These are phyloP conservation scores for Calliphora vomitoria DNA, from an alignment of 2,888 invertebrate genomes.

Conservation along the genomic window DNA sequence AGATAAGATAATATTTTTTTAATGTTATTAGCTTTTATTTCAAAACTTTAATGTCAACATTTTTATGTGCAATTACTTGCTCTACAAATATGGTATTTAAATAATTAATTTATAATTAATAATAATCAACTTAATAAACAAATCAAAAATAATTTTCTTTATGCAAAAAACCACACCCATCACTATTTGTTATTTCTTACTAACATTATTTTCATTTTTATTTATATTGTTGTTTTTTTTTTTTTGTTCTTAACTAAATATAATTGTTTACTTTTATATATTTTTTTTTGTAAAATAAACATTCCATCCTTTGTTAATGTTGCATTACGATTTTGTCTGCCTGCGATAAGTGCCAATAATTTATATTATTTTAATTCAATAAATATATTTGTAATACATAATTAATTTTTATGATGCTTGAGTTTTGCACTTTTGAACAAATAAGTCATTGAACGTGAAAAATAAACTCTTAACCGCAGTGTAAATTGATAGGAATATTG, in stretches of 20 bases:
- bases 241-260: background rate
- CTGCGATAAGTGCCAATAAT: slow-evolving; percentile 38
- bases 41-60: too few species aligned
- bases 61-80: too few species aligned
- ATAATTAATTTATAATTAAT: too few species aligned
- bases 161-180: slow-evolving; percentile 50
- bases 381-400: slow-evolving; percentile 15
- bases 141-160: background rate
- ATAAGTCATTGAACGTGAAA: slow-evolving; percentile 20
- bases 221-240: background rate
- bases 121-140: slow-evolving; percentile 28
- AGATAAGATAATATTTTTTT: too few species aligned
- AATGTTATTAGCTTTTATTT: too few species aligned
- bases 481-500: background rate
- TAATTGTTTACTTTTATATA: background rate
- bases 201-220: background rate
- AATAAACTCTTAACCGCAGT: slow-evolving; percentile 11
- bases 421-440: slow-evolving; percentile 12
- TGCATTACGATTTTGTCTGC: slow-evolving; percentile 29
- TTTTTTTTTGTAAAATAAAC: background rate
- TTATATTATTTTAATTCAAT: slow-evolving; percentile 20
- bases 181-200: background rate
- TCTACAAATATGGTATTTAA: too few species aligned
- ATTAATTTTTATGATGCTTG: slow-evolving; percentile 8
- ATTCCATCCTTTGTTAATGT: slow-evolving; percentile 4